Evolutionary conservation across 2,888 invertebrate species (phyloP).

Genomic region (Cyclophora albipunctata): DNA sequence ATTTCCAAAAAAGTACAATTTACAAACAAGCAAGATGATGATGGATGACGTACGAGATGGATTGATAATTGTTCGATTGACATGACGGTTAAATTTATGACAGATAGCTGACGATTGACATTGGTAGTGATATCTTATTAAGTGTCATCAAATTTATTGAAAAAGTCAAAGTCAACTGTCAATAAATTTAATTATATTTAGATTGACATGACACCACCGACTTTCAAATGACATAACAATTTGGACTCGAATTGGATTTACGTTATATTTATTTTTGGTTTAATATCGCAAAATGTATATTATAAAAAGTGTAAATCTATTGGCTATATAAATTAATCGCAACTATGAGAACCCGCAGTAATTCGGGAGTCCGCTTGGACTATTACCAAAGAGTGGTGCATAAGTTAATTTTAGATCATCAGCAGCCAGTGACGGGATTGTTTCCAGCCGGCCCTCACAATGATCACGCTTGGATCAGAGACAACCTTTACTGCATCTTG

Average conservation of each 20-base stretch:
- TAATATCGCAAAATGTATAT: conserved; percentile 4
- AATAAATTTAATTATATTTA: too few species aligned
- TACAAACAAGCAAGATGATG: too few species aligned
- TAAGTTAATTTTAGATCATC: conserved; percentile 93
- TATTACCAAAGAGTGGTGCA: conserved; percentile 97
- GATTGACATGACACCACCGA: conserved; percentile 32
- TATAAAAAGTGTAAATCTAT: neutral
- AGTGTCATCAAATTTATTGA: too few species aligned
- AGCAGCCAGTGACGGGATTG: conserved; percentile 97
- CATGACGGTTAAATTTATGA: too few species aligned
- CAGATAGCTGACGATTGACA: neutral
- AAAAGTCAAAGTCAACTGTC: too few species aligned
- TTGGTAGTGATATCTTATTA: neutral
- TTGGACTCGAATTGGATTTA: neutral
- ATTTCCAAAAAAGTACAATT: too few species aligned
- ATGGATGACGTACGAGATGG: too few species aligned
- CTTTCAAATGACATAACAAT: conserved; percentile 57
- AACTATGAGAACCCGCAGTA: conserved; percentile 88
- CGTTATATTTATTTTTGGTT: neutral
- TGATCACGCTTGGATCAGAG: conserved; percentile 98
- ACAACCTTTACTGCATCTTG: conserved; percentile 97
- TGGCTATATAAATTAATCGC: neutral
- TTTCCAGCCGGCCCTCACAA: conserved; percentile 92
- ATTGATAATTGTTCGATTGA: too few species aligned
- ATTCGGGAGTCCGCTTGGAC: conserved; percentile 94